Conservation (phyloP, 2,113 vertebrate genomes). For the Bubo blakistoni region DNA sequence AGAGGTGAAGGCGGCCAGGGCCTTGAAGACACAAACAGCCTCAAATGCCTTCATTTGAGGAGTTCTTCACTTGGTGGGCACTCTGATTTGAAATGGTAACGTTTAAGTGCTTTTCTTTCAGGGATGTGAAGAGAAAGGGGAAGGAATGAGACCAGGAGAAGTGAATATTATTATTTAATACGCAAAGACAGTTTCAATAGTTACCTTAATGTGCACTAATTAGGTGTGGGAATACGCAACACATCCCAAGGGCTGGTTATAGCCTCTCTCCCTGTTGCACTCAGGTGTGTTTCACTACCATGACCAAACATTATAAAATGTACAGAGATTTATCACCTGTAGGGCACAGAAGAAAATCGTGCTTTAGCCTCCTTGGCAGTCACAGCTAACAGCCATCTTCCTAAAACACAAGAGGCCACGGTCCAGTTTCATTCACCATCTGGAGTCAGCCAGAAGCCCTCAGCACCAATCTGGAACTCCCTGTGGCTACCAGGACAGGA, state of each 20-base stretch:
- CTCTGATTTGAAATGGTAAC: background rate
- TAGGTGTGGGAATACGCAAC: background rate
- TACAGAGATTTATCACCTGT: slow-evolving; percentile 22
- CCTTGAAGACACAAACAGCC: background rate
- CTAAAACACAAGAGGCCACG: background rate
- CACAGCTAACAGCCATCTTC: background rate
- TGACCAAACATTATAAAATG: slow-evolving; percentile 39
- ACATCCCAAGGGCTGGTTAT: slow-evolving; percentile 46
- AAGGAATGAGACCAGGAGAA: background rate
- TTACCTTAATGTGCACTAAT: background rate
- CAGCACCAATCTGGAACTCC: background rate
- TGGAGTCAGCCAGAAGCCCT: background rate
- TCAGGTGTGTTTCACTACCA: background rate
- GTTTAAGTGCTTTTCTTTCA: background rate
- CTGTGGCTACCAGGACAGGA: background rate
- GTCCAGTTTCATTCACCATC: background rate
- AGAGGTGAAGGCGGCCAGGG: background rate
- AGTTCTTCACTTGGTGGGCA: background rate
- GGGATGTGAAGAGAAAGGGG: background rate
- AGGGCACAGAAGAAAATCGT: background rate
- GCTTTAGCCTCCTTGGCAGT: slow-evolving; percentile 18
- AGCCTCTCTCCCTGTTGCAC: slow-evolving; percentile 8
- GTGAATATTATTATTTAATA: background rate
- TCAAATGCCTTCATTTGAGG: background rate
- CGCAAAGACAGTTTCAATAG: background rate